Evolutionary conservation across 2,113 vertebrate genomes (phyloP).

Genomic region (Urocitellus parryii): DNA sequence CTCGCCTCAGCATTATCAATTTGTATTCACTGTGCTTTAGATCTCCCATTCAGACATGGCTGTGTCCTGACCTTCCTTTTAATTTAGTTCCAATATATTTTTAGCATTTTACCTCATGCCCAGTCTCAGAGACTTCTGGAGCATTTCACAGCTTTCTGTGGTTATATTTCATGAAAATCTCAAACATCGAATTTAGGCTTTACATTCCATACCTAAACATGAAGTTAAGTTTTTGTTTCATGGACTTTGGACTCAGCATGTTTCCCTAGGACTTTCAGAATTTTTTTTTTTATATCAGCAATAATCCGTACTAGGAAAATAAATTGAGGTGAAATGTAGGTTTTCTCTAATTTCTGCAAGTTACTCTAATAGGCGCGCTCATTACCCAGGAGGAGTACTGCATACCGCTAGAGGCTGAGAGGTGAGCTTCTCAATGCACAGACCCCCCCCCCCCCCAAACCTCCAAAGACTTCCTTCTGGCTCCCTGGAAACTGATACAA

Average conservation of each 20-base stretch:
- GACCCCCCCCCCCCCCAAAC: fast-evolving
- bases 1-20: constrained; percentile 59
- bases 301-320: neutral
- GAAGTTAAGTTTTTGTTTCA: neutral
- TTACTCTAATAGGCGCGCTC: neutral
- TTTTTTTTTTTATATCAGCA: neutral
- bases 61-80: constrained; percentile 72
- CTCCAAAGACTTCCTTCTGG: neutral
- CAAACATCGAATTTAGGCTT: neutral
- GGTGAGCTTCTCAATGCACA: neutral
- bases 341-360: neutral
- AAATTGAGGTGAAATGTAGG: neutral
- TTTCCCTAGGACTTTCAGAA: neutral
- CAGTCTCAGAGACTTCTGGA: constrained; percentile 44
- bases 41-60: constrained; percentile 56
- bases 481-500: neutral
- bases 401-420: neutral
- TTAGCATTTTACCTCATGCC: constrained; percentile 66
- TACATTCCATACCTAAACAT: neutral
- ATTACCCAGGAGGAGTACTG: fast-evolving
- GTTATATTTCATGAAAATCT: neutral
- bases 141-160: constrained; percentile 15
- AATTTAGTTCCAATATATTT: constrained; percentile 67
- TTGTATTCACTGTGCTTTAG: constrained; percentile 62
- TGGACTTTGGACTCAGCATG: neutral